Evolutionary conservation across 2,797 vertebrate species (phyloP).

Genomic region (Enteromius afrohamiltoni): DNA sequence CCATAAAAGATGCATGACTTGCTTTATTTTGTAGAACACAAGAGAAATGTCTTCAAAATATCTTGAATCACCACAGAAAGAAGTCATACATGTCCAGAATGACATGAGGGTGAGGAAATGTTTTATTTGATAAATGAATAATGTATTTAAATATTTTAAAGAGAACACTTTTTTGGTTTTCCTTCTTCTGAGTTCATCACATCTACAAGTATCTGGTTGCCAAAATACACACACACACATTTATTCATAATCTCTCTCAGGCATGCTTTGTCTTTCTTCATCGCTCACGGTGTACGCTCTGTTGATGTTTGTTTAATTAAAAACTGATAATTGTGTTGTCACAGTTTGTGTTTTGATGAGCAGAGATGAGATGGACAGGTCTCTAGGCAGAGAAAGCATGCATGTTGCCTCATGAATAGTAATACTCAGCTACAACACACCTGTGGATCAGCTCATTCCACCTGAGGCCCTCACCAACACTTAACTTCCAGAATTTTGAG

Average conservation of each 20-base stretch:
- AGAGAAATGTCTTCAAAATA: background rate
- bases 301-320: conserved; percentile 56
- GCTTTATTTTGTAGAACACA: background rate
- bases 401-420: conserved; percentile 59
- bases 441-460: conserved; percentile 55
- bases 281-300: conserved; percentile 17
- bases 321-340: conserved; percentile 59
- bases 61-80: background rate
- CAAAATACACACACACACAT: conserved; percentile 18
- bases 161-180: background rate
- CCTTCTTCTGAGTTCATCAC: background rate
- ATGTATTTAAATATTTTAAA: background rate
- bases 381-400: conserved; percentile 49
- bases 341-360: conserved; percentile 54
- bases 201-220: conserved; percentile 21
- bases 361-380: conserved; percentile 52
- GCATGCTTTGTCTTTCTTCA: conserved; percentile 15
- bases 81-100: background rate
- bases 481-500: conserved; percentile 25
- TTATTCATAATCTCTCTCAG: conserved; percentile 23
- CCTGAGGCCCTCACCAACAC: conserved; percentile 22
- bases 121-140: background rate
- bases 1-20: background rate
- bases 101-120: background rate
- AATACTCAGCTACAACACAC: conserved; percentile 56